Evolutionary conservation across 2,113 vertebrate genomes (phyloP).

Genomic region (Sapajus apella): DNA sequence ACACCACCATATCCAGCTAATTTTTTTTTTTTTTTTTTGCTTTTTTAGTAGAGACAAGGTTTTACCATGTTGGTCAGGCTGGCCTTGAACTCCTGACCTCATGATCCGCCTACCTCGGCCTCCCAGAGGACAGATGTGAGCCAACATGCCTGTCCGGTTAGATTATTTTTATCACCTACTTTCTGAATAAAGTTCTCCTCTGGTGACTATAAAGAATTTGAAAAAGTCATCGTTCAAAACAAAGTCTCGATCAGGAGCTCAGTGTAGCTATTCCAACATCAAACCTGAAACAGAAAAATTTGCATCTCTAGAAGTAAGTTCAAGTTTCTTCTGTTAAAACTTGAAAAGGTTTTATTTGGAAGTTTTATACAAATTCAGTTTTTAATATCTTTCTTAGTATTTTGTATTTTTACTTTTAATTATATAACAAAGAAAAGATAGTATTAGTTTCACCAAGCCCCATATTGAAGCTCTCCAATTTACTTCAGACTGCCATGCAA

Average conservation of each 20-base stretch:
- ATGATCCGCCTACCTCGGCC: no score
- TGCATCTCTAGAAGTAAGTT: background rate
- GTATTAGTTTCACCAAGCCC: background rate
- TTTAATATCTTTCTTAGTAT: background rate
- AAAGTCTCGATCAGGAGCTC: constrained; percentile 3
- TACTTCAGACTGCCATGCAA: background rate
- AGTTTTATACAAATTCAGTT: background rate
- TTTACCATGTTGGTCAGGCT: no score
- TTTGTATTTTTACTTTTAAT: constrained; percentile 4
- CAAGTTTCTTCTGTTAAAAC: constrained; percentile 23
- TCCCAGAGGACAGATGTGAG: no score
- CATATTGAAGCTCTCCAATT: background rate
- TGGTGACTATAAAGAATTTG: background rate
- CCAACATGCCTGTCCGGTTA: no score
- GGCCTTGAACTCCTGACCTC: no score
- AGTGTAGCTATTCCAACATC: background rate
- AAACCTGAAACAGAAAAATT: background rate
- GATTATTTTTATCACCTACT: background rate
- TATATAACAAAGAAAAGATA: background rate
- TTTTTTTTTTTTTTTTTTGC: no score
- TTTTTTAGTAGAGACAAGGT: no score
- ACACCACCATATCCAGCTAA: no score
- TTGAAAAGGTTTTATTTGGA: background rate
- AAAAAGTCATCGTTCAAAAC: background rate
- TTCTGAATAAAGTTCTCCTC: constrained; percentile 18